Evolutionary conservation across 2,797 vertebrate genomes (phyloP), one percentile per base, ranked within the genome.

Genomic region (Artibeus lituratus): DNA sequence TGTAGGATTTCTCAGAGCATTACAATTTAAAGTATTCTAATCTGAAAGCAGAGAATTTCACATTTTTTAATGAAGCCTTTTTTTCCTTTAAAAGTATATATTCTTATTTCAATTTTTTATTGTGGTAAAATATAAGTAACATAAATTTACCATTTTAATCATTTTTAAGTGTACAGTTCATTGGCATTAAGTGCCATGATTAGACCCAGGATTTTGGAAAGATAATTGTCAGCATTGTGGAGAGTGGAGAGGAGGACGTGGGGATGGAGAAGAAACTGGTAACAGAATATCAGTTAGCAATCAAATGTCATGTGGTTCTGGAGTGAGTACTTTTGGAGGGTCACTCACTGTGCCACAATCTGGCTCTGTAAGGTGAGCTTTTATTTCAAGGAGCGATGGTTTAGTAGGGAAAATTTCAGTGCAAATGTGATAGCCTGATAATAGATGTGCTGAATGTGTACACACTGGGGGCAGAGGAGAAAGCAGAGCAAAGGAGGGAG

Each of bases 11-110:
- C 49, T 90, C 5, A 37, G 24, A 65, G 32, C 35, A 44, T 81
- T 92, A 80, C 73, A 73, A 77, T 86, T 78, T 69, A 53, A 95
- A 74, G 32, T 85, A 62, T 24, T 88, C 51, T 53, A 53, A n/a
- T 84, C 21, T 81, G 44, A 91, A 76, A 97, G 57, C 22, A 90
- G 80, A 95, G 21, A 42, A 26, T 81, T 81, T 88, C 24, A 80
- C 11, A 59, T 49, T 95, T 94, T 87, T 59, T 76, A 76, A 29
- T 67, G 19, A 87, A 94, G 18, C 0, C 26, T 32, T 82, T 80
- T 78, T 93, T 94, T 94, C 0, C 10, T 1, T 82, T 73, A 53
- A 82, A 95, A 76, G 80, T 21, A 42, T 47, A 24, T 47, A 44
- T 62, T 89, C 87, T 70, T 82, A 39, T 67, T 83, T 87, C 55